These are phyloP conservation scores for Pterobdella sp. DNA, from an alignment of 2,888 invertebrate genomes.

Conservation along the genomic window DNA sequence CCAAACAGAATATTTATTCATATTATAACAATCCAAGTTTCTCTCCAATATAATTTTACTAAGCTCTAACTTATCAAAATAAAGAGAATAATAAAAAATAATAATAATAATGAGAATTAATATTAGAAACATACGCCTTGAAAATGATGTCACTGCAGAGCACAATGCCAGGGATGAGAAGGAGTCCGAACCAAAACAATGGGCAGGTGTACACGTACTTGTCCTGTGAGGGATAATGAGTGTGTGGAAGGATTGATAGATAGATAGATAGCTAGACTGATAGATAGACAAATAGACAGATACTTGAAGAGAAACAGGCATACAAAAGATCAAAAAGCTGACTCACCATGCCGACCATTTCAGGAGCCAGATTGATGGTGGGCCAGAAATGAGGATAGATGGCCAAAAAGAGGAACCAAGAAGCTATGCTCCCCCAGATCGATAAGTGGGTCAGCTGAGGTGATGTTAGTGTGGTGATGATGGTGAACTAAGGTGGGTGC, in stretches of 20 bases:
- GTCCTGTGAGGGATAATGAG: slow-evolving; percentile 44
- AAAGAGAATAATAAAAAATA: not conserved
- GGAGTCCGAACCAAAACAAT: slow-evolving; percentile 85
- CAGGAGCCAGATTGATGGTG: slow-evolving; percentile 70
- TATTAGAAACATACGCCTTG: slow-evolving; percentile 57
- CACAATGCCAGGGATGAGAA: slow-evolving; percentile 78
- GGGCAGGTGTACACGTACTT: slow-evolving; percentile 76
- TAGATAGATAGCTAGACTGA: not conserved
- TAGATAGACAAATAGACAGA: too few species aligned
- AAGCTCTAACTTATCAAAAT: too few species aligned
- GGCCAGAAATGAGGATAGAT: slow-evolving; percentile 63
- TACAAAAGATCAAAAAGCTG: too few species aligned
- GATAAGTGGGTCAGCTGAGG: slow-evolving; percentile 74
- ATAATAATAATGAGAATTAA: not conserved
- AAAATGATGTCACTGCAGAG: slow-evolving; percentile 78
- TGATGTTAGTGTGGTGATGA: too few species aligned
- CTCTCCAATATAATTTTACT: too few species aligned
- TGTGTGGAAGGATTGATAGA: not conserved
- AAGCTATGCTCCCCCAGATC: slow-evolving; percentile 87
- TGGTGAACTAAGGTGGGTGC: not conserved
- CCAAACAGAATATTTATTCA: too few species aligned
- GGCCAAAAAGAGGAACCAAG: slow-evolving; percentile 86
- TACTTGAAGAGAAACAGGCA: too few species aligned
- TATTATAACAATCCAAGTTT: too few species aligned
- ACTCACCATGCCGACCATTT: slow-evolving; percentile 81